Evolutionary conservation across 2,888 invertebrate species (phyloP).

Genomic region (Globia sparganii): DNA sequence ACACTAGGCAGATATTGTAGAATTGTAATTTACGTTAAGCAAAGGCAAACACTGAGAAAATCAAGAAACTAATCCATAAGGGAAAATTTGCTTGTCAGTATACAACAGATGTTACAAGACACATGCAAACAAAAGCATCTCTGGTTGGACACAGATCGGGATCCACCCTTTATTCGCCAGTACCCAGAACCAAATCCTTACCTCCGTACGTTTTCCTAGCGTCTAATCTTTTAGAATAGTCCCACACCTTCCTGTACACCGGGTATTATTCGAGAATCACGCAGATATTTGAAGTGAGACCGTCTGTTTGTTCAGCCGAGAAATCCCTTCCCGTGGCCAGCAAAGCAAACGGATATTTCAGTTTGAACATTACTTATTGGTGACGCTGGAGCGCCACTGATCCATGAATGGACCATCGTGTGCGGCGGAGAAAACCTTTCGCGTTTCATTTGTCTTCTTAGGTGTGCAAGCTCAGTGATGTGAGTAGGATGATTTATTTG

Average conservation of each 20-base stretch:
- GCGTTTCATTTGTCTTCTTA: conserved; percentile 42
- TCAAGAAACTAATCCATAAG: background rate
- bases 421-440: conserved; percentile 44
- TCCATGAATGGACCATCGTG: conserved; percentile 72
- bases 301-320: conserved; percentile 79
- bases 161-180: background rate
- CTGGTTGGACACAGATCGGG: background rate
- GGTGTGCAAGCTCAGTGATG: conserved; percentile 4
- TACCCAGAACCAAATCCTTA: background rate
- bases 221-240: conserved; percentile 46
- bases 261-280: conserved; percentile 72
- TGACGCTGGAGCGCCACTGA: conserved; percentile 68
- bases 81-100: background rate
- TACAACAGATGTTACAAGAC: background rate
- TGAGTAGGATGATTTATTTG: background rate
- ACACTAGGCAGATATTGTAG: background rate
- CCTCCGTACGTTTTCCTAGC: conserved; percentile 12
- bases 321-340: conserved; percentile 76
- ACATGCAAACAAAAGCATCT: conserved; percentile 15
- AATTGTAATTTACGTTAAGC: background rate
- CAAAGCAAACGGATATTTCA: conserved; percentile 77
- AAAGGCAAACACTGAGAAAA: too few relatives aligned
- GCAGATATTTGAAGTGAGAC: conserved; percentile 65
- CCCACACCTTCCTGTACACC: conserved; percentile 40
- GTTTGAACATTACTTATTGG: conserved; percentile 74